Evolutionary conservation across 1,140 invertebrate genomes (phyloP).

Genomic region (Portunus trituberculatus): DNA sequence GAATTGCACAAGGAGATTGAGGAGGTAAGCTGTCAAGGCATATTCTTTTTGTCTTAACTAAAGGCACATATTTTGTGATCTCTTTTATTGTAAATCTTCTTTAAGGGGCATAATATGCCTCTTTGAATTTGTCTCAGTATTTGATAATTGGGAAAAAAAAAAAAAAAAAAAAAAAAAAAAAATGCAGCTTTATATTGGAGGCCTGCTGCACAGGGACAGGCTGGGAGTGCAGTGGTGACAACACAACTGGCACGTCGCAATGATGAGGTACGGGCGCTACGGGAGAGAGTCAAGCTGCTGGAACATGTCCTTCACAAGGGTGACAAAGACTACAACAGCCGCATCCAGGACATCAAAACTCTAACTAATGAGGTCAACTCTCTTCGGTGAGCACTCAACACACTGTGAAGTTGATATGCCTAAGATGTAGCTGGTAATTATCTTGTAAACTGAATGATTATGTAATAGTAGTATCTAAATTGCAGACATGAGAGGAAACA

Average conservation of each 20-base stretch:
- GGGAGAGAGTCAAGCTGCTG: slow-evolving; percentile 63
- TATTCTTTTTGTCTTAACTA: neutral
- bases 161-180: too few species aligned
- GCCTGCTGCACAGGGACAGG: slow-evolving; percentile 21
- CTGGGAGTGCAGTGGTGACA: slow-evolving; percentile 41
- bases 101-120: too few species aligned
- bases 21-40: slow-evolving; percentile 42
- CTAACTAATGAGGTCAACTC: slow-evolving; percentile 61
- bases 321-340: slow-evolving; percentile 60
- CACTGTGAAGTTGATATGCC: neutral
- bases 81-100: too few species aligned
- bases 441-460: neutral
- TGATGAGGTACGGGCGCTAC: slow-evolving; percentile 67
- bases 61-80: neutral
- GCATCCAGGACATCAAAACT: slow-evolving; percentile 64
- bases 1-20: slow-evolving; percentile 57
- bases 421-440: neutral
- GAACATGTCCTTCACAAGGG: slow-evolving; percentile 71
- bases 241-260: slow-evolving; percentile 68
- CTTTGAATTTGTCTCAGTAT: too few species aligned
- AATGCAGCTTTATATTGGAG: too few species aligned
- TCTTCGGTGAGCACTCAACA: slow-evolving; percentile 46
- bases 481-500: too few species aligned
- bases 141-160: too few species aligned
- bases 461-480: too few species aligned